Conservation (phyloP, 2,113 vertebrate species). For the Embiotoca jacksoni region DNA sequence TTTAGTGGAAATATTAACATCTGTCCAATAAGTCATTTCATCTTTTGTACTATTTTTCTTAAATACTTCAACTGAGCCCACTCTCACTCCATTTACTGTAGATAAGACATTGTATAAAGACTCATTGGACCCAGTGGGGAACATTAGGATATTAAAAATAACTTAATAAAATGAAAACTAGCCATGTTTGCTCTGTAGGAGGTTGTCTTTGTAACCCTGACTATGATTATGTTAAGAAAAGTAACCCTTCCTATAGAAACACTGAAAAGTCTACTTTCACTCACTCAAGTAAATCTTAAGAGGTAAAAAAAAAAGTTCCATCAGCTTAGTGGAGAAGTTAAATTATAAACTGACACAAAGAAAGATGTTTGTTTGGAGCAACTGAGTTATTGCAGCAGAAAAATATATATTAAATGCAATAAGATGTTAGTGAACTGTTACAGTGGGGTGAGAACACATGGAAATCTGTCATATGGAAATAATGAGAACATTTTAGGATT, state of each 20-base stretch:
- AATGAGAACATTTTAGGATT: too few relatives aligned
- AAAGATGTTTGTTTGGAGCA: too few relatives aligned
- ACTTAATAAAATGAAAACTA: neutral
- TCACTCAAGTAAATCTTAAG: neutral
- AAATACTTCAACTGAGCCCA: neutral
- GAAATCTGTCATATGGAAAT: too few relatives aligned
- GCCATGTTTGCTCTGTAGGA: neutral
- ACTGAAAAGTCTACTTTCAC: neutral
- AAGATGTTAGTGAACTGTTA: too few relatives aligned
- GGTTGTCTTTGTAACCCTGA: neutral
- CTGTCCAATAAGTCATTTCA: neutral
- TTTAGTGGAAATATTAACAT: too few relatives aligned
- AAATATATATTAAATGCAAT: too few relatives aligned
- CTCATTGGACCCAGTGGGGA: neutral
- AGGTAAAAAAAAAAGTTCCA: neutral
- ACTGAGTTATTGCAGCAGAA: too few relatives aligned
- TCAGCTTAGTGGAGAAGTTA: neutral
- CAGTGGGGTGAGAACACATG: too few relatives aligned
- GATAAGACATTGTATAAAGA: neutral
- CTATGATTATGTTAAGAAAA: constrained; percentile 1
- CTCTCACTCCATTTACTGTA: constrained; percentile 7
- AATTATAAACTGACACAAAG: neutral
- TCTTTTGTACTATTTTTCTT: neutral
- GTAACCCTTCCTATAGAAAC: neutral
- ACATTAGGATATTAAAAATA: neutral